Evolutionary conservation across 2,888 invertebrate genomes (phyloP).

Genomic region (Plusia festucae): DNA sequence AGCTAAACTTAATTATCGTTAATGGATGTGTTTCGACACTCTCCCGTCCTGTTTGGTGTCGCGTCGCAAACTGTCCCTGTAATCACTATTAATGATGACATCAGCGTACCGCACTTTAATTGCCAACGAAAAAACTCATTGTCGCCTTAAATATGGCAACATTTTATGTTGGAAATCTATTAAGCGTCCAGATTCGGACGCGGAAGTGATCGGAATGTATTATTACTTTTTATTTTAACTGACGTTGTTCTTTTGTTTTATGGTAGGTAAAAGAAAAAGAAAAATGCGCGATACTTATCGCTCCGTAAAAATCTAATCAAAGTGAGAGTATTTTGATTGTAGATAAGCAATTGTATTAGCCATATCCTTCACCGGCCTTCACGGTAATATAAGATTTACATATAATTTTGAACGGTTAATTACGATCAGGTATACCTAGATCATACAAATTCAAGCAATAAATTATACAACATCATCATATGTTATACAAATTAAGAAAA

Average conservation of each 20-base stretch:
- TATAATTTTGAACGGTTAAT: background rate
- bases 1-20: slow-evolving; percentile 60
- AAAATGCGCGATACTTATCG: background rate
- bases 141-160: slow-evolving; percentile 23
- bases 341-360: background rate
- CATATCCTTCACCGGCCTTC: background rate
- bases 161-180: slow-evolving; percentile 42
- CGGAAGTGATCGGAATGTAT: slow-evolving; percentile 28
- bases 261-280: background rate
- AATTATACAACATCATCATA: background rate
- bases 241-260: slow-evolving; percentile 19
- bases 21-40: slow-evolving; percentile 66
- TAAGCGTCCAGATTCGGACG: slow-evolving; percentile 32
- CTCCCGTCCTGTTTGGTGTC: slow-evolving; percentile 51
- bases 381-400: background rate
- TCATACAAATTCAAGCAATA: background rate
- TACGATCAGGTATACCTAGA: background rate
- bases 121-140: slow-evolving; percentile 31
- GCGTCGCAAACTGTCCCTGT: slow-evolving; percentile 58
- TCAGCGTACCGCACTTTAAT: slow-evolving; percentile 41
- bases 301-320: background rate
- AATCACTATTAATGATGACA: slow-evolving; percentile 60
- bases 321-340: slow-evolving; percentile 1
- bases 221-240: background rate
- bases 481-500: slow-evolving; percentile 10